Conservation (phyloP, 2,888 invertebrate species). For the Tetropium fuscum region DNA sequence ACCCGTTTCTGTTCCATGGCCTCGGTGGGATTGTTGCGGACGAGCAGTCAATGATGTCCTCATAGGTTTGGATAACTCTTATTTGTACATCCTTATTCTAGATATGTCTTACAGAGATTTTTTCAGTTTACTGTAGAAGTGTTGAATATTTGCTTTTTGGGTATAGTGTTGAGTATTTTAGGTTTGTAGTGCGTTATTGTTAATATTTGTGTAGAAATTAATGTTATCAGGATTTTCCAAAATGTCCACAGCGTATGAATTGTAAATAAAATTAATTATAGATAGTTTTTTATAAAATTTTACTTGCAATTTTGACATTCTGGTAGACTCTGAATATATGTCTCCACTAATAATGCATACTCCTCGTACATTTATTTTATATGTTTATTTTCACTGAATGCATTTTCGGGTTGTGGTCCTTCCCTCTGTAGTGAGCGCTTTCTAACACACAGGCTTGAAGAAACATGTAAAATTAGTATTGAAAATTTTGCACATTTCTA, state of each 20-base stretch:
- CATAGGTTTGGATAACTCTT: conserved; percentile 64
- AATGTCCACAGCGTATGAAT: too few species aligned
- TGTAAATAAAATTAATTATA: too few species aligned
- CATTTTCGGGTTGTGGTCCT: too few species aligned
- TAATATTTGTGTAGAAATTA: neutral
- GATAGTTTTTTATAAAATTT: too few species aligned
- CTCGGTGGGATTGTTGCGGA: conserved; percentile 51
- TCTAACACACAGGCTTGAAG: neutral
- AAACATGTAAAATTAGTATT: neutral
- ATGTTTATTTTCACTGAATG: too few species aligned
- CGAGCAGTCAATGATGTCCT: conserved; percentile 66
- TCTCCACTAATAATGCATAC: too few species aligned
- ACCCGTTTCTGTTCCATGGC: conserved; percentile 63
- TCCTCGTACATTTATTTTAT: too few species aligned
- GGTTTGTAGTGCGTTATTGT: conserved; percentile 5
- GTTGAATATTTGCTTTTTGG: conserved; percentile 25
- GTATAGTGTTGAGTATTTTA: conserved; percentile 25
- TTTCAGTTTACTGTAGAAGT: conserved; percentile 29
- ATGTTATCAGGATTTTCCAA: too few species aligned
- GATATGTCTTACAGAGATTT: conserved; percentile 26
- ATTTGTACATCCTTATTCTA: conserved; percentile 43
- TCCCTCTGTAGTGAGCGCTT: conserved; percentile 5
- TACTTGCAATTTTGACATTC: too few species aligned
- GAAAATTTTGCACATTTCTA: conserved; percentile 6
- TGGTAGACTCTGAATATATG: too few species aligned